phyloP scores from a whole-genome alignment of 2,888 invertebrate genomes.

The Rapana venosa region DNA sequence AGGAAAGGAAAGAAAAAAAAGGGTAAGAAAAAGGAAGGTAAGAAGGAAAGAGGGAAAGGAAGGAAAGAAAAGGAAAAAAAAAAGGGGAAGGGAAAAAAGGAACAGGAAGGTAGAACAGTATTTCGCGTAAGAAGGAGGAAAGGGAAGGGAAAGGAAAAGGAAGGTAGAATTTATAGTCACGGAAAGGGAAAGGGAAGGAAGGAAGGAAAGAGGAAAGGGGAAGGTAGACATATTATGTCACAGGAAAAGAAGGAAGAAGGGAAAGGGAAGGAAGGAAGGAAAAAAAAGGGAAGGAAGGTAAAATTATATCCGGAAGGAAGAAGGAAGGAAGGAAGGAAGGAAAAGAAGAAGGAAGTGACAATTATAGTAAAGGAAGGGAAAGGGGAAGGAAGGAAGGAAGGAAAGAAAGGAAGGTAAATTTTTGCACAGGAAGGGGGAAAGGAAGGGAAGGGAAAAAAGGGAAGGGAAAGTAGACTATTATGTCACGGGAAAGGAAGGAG shows the following conservation, averaged over 20 bases:
- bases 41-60: conserved; percentile 13
- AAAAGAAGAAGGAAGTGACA: background rate
- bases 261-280: background rate
- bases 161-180: background rate
- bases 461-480: no score
- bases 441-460: no score
- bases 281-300: background rate
- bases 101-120: background rate
- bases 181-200: background rate
- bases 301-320: no score
- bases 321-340: background rate
- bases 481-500: no score
- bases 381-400: no score
- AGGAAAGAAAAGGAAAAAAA: background rate
- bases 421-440: no score
- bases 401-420: no score
- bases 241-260: background rate
- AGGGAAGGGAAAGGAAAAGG: background rate
- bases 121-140: background rate
- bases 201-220: background rate
- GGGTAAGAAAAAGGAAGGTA: background rate
- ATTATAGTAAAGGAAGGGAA: no score
- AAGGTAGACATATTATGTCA: background rate
- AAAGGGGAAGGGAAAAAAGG: background rate
- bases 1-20: background rate